Conservation (phyloP, 2,888 invertebrate genomes). For the Orthosia incerta region DNA sequence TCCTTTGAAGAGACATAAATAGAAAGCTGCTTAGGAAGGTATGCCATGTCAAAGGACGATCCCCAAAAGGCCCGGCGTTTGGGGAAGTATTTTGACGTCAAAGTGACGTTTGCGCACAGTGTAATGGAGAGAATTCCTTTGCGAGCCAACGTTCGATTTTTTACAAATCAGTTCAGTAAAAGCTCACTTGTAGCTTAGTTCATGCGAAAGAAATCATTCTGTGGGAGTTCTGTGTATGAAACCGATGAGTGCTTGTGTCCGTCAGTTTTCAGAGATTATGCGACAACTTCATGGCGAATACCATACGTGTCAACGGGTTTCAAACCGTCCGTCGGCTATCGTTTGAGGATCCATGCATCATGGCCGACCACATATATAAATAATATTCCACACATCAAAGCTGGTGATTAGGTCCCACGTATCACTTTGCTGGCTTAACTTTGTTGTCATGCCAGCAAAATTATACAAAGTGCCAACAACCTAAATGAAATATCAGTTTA, state of each 20-base stretch:
- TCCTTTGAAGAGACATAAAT: not conserved
- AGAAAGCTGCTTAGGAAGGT: not conserved
- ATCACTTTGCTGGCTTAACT: no score
- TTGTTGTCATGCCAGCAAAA: not conserved
- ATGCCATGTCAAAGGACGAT: conserved; percentile 4
- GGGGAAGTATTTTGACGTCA: conserved; percentile 16
- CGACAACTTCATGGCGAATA: conserved; percentile 14
- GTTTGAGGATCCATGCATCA: not conserved
- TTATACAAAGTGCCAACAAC: no score
- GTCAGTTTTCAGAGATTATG: conserved; percentile 2
- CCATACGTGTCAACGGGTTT: conserved; percentile 14
- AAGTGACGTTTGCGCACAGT: conserved; percentile 14
- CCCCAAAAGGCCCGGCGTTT: not conserved
- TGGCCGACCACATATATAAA: not conserved
- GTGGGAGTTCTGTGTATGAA: conserved; percentile 3
- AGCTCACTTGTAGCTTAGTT: conserved; percentile 1
- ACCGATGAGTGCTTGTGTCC: conserved; percentile 3
- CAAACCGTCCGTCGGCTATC: not conserved
- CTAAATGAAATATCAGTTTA: not conserved
- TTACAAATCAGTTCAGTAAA: not conserved
- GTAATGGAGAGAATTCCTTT: conserved; percentile 8
- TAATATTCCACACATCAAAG: conserved; percentile 5
- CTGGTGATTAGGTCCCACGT: not conserved
- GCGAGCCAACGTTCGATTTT: not conserved
- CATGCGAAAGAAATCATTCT: not conserved